Evolutionary conservation across 2,113 vertebrate species (phyloP), one percentile per base, ranked within the genome.

Genomic region (Calidris pugnax): DNA sequence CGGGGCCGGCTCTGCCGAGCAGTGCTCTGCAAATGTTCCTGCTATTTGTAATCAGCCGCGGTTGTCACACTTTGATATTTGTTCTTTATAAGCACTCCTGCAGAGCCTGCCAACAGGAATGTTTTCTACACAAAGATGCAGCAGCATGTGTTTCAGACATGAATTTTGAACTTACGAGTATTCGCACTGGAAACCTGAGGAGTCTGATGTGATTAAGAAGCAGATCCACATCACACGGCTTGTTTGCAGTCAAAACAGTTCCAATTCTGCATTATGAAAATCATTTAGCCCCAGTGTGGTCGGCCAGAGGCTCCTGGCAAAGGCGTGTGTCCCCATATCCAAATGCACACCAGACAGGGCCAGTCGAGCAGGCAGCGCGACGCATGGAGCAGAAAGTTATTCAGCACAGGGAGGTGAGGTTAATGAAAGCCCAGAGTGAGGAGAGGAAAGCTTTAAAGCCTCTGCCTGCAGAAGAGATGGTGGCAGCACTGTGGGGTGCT

Each of bases 1-100:
- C 19, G 15, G 66, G 95, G 64, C 90, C 33, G 18, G 90, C 83
- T 80, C 88, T 93, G 90, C 95, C 21, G 80, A 89, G 66, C 75
- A 59, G 28, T 39, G 85, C 92, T 96, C 93, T 93, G 96, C 96
- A 94, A 96, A 96, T 78, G 90, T 94, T 96, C 76, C 92, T 97
- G 95, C 92, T 94, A 95, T 96, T 97, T 97, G 95, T 95, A 95
- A 96, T 95, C 95, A 96, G 90, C 90, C 4, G 14, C 12, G 59
- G 63, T 90, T 95, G 95, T 89, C 96, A 95, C 96, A 92, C 93
- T 97, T 92, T 96, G 96, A 90, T 96, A 96, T 96, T 97, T 96
- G 95, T 96, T 97, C 96, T 96, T 82, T 92, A 87, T 78, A 28
- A 96, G 95, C 95, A 75, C 88, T 94, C 95, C 96, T 96, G 92